Percentiles rank a stretch among this genome's conserved stretches.
These are phyloP conservation scores for Drosophila fuyamai DNA, from an alignment of 1,140 invertebrate species.

Conservation along the genomic window DNA sequence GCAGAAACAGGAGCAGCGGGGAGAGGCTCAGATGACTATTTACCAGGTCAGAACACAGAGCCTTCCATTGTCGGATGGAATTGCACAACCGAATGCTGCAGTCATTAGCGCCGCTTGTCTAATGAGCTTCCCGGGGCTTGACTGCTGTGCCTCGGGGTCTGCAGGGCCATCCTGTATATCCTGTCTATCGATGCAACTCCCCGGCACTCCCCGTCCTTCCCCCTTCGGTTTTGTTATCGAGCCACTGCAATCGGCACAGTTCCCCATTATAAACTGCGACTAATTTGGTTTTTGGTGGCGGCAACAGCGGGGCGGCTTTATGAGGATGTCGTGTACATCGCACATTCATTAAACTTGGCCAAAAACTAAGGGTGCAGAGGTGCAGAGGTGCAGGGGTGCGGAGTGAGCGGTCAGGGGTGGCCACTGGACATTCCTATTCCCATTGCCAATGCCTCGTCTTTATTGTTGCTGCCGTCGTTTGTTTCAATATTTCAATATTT, in stretches of 20 bases:
- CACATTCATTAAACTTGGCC: constrained; percentile 74
- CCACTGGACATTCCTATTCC: constrained; percentile 24
- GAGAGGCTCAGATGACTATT: constrained; percentile 45
- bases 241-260: constrained; percentile 57
- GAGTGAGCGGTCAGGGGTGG: constrained; percentile 5
- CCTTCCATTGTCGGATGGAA: constrained; percentile 49
- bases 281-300: constrained; percentile 67
- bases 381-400: not conserved
- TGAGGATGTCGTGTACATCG: constrained; percentile 77
- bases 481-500: constrained; percentile 82
- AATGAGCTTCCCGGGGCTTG: constrained; percentile 46
- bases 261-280: constrained; percentile 53
- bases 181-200: constrained; percentile 43
- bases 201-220: constrained; percentile 8
- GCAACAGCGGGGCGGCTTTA: constrained; percentile 56
- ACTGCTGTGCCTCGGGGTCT: constrained; percentile 7
- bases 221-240: constrained; percentile 47
- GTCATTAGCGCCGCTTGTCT: constrained; percentile 60
- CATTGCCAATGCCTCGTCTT: constrained; percentile 31
- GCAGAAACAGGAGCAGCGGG: not conserved
- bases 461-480: constrained; percentile 53
- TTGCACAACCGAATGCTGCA: constrained; percentile 48
- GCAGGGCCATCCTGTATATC: not conserved
- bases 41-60: constrained; percentile 13
- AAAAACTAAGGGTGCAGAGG: constrained; percentile 11